A percentile compares a stretch with the other conserved stretches of the same genome.
Conservation (phyloP, 2,888 invertebrate species). For the Synanthedon tipuliformis region DNA sequence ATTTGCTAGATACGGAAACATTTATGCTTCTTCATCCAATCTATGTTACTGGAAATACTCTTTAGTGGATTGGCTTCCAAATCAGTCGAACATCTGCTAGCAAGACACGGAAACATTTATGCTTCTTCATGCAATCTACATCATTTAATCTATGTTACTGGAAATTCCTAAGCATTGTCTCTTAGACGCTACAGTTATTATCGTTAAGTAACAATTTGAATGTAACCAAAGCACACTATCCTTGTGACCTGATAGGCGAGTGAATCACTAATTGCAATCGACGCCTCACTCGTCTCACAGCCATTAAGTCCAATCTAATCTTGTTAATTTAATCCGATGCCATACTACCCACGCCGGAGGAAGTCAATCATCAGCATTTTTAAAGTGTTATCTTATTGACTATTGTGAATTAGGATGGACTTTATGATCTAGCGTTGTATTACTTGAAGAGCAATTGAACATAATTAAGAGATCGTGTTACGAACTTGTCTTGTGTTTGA, state of each 20-base stretch:
- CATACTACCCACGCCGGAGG: conserved; percentile 47
- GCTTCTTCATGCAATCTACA: too few species aligned
- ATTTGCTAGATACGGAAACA: too few species aligned
- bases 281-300: conserved; percentile 60
- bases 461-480: conserved; percentile 1
- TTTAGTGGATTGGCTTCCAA: too few species aligned
- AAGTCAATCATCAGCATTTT: conserved; percentile 54
- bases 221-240: conserved; percentile 3
- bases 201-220: too few species aligned
- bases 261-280: conserved; percentile 63
- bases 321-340: conserved; percentile 48
- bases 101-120: too few species aligned
- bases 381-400: conserved; percentile 23
- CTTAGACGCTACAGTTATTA: too few species aligned
- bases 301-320: conserved; percentile 67
- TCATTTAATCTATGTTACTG: too few species aligned
- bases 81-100: too few species aligned
- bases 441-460: neutral
- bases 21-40: too few species aligned
- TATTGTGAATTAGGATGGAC: conserved; percentile 22
- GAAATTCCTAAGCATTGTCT: too few species aligned
- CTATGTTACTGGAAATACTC: too few species aligned
- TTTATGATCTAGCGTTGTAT: conserved; percentile 4
- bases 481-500: neutral
- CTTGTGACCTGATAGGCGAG: conserved; percentile 28